Evolutionary conservation across 2,113 vertebrate species (phyloP).

Genomic region (Polyodon spathula): DNA sequence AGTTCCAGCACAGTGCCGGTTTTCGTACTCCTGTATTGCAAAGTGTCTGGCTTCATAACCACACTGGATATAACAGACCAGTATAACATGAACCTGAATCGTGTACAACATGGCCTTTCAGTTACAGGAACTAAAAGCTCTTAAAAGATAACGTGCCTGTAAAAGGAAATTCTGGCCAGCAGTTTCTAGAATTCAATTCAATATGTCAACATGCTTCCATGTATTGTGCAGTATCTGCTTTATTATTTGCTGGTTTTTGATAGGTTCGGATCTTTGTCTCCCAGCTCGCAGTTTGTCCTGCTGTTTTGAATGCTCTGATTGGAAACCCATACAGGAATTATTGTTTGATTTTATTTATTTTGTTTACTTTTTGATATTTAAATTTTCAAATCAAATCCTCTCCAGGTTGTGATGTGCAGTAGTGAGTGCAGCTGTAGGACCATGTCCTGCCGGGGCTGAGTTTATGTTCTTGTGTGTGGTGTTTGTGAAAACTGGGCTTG

Average conservation of each 20-base stretch:
- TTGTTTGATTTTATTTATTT: not conserved
- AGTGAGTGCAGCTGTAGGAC: not conserved
- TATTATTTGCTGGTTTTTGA: not conserved
- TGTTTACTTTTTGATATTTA: not conserved
- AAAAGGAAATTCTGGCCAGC: no score
- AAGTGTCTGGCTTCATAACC: no score
- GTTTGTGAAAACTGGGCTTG: not conserved
- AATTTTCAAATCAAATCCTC: not conserved
- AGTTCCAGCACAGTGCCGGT: no score
- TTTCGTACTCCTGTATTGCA: no score
- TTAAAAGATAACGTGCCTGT: no score
- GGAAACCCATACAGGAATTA: not conserved
- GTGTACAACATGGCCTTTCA: no score
- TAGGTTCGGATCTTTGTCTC: not conserved
- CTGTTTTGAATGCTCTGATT: not conserved
- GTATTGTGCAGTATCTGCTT: not conserved
- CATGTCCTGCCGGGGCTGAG: not conserved
- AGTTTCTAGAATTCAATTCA: no score
- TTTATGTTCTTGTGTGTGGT: conserved; percentile 5
- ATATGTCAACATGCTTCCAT: not conserved
- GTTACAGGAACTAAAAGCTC: no score
- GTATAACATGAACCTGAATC: no score
- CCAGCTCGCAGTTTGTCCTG: not conserved
- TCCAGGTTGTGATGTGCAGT: conserved; percentile 2
- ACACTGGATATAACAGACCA: no score